Base-by-base conservation (phyloP, 2,888 invertebrate species). In the Chirona hameri region DNA sequence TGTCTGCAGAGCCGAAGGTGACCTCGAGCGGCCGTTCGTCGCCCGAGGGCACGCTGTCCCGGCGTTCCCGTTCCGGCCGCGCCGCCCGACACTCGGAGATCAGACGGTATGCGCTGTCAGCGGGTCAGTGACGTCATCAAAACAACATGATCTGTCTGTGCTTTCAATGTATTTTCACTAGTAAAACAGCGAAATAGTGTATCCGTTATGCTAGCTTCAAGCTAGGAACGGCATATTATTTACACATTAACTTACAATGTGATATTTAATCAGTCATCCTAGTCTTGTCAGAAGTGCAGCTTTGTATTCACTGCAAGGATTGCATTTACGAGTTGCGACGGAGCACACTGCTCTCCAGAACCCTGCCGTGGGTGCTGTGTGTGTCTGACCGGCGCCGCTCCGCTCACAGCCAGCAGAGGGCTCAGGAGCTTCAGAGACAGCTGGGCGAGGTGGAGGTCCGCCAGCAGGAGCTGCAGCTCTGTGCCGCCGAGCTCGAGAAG, bases 371-470 rank as follows among this genome's bases (percentile, higher is more conserved):
- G 39, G 39, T 39, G 39, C 7, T 39, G 39, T 39, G 39, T n/a
- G 60, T 21, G 60, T 60, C 24, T 60, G 21, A 39, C 39, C 39
- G 39, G 39, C 39, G 39, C 39, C 60, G 60, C 21, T 21, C 69
- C 24, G 2, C 27, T 24, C 9, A 18, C 76, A 76, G 76, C 21
- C 76, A 76, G 46, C 76, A 76, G 39, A 39, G 76, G 91, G 94
- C 95, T 85, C 95, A 95, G 90, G 95, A 95, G 88, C 93, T 95
- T 86, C 95, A 95, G 89, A 90, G 95, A 81, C 93, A 94, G 88
- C 90, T 95, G 83, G 94, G 95, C 88, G 94, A 94, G 89, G 92
- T 94, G 82, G 95, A 95, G 88, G 93, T 94, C 80, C 93, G 94
- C 87, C 93, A 93, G 85, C 91, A 92, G 86, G 93, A 93, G 87